These are phyloP conservation scores for Platyscapa corneri DNA, from an alignment of 1,140 invertebrate genomes.

Conservation along the genomic window DNA sequence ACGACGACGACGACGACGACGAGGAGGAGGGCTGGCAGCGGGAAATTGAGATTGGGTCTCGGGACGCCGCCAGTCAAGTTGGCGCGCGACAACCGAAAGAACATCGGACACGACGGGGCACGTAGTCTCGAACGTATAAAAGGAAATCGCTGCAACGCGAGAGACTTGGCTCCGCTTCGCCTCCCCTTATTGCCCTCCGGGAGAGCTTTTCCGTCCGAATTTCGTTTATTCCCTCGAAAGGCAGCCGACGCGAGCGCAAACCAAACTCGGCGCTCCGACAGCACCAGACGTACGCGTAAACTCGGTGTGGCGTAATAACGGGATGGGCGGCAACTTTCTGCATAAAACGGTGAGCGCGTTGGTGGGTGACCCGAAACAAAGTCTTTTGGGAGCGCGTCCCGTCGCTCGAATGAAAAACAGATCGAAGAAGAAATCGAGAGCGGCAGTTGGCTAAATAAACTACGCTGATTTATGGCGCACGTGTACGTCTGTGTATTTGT, in stretches of 20 bases:
- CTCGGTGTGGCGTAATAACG: background rate
- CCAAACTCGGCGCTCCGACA: no score
- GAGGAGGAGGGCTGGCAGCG: slow-evolving; percentile 41
- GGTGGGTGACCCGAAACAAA: background rate
- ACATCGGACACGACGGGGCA: background rate
- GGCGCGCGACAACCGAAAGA: background rate
- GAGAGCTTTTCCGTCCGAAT: no score
- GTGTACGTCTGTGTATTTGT: slow-evolving; percentile 7
- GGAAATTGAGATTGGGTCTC: slow-evolving; percentile 62
- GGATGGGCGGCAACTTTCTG: background rate
- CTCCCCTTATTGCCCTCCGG: no score
- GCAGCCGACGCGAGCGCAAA: background rate
- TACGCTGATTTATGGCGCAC: background rate
- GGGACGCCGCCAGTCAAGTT: slow-evolving; percentile 23
- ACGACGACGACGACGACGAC: no score
- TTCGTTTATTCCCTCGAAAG: no score
- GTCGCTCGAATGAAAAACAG: slow-evolving; percentile 25
- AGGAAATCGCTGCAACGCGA: background rate
- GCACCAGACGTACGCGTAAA: background rate
- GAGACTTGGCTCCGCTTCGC: background rate
- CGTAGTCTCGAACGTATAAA: background rate
- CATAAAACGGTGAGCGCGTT: background rate
- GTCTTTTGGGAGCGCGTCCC: background rate
- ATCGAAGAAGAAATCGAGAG: slow-evolving; percentile 28
- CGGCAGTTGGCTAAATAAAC: slow-evolving; percentile 7